These are phyloP conservation scores for Lithophane leautieri DNA, from an alignment of 2,888 invertebrate genomes.

Conservation along the genomic window DNA sequence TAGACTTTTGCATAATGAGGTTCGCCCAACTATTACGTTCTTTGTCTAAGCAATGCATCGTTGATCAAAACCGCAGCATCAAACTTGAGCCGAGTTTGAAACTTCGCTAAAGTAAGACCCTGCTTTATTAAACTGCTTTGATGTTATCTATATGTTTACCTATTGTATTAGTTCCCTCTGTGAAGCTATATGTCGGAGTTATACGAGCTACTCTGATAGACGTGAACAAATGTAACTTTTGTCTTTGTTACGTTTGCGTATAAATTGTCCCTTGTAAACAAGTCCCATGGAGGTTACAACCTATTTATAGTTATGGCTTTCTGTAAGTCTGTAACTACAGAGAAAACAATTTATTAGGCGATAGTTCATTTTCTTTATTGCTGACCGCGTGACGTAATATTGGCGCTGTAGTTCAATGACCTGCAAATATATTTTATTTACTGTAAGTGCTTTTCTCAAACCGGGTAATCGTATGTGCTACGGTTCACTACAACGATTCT, in stretches of 20 bases:
- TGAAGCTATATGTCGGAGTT: conserved; percentile 15
- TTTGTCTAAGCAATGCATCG: conserved; percentile 60
- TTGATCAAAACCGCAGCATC: conserved; percentile 58
- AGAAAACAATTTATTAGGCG: conserved; percentile 38
- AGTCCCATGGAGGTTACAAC: conserved; percentile 19
- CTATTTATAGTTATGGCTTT: conserved; percentile 41
- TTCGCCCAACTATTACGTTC: conserved; percentile 46
- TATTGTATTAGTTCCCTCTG: conserved; percentile 32
- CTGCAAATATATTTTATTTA: conserved; percentile 25
- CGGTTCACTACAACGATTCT: conserved; percentile 21
- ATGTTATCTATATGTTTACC: conserved; percentile 65
- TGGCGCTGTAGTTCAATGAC: conserved; percentile 34
- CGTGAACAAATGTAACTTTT: conserved; percentile 38
- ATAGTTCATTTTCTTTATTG: conserved; percentile 50
- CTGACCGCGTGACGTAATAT: conserved; percentile 36
- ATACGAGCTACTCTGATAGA: conserved; percentile 14
- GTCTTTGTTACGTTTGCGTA: conserved; percentile 21
- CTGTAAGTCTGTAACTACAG: conserved; percentile 24
- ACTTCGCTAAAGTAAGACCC: conserved; percentile 62
- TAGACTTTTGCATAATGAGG: conserved; percentile 41
- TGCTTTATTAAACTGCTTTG: conserved; percentile 69
- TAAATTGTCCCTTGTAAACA: conserved; percentile 36
- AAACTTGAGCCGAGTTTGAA: conserved; percentile 65
- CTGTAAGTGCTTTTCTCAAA: conserved; percentile 1
- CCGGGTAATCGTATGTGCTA: not conserved